Conservation (phyloP, 2,113 vertebrate genomes). For the Melanerpes formicivorus region DNA sequence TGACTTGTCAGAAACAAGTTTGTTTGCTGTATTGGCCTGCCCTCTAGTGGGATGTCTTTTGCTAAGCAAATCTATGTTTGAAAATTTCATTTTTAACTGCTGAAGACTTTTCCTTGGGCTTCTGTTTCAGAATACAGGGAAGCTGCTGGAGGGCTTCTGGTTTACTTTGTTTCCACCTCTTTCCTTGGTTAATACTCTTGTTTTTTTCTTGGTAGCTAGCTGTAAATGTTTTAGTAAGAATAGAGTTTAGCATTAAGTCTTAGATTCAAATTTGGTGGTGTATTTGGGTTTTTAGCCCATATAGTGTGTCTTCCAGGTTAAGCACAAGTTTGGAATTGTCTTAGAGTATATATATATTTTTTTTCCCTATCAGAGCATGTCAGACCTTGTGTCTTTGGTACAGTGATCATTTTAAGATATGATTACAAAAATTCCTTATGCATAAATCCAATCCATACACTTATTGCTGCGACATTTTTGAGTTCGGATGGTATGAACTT, state of each 20-base stretch:
- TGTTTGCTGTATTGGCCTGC: slow-evolving; percentile 36
- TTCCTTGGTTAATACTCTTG: neutral
- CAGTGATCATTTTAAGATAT: neutral
- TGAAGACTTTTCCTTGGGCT: neutral
- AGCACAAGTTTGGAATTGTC: neutral
- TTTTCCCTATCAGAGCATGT: neutral
- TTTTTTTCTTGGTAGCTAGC: neutral
- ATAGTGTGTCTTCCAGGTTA: neutral
- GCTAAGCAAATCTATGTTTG: neutral
- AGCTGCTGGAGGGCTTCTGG: neutral
- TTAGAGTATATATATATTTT: neutral
- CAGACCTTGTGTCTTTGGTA: neutral
- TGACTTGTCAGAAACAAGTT: neutral
- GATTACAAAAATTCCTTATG: neutral
- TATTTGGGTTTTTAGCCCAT: neutral
- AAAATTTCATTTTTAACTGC: neutral
- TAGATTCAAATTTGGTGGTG: neutral
- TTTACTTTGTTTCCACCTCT: neutral
- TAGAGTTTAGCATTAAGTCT: neutral
- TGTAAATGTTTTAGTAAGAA: neutral
- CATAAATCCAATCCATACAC: neutral
- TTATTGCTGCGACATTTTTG: neutral
- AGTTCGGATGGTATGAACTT: neutral
- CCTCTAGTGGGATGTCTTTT: slow-evolving; percentile 63
- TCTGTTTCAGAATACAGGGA: neutral